These are phyloP conservation scores for Ametastegia equiseti DNA, from an alignment of 2,888 invertebrate species.

Conservation along the genomic window DNA sequence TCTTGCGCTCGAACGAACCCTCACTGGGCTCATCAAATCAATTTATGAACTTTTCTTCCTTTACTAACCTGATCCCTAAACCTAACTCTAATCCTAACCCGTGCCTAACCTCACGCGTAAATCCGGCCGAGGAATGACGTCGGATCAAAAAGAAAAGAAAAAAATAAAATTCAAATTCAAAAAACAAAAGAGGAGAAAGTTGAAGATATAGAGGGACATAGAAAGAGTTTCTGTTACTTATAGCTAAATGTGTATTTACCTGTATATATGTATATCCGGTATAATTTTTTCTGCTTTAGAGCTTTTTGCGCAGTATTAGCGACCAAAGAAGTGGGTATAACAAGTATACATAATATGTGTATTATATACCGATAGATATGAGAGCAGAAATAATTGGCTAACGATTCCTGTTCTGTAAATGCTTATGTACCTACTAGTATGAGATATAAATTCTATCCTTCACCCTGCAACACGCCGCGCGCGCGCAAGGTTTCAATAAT, in stretches of 20 bases:
- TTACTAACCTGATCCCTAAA: background rate
- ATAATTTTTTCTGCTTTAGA: no score
- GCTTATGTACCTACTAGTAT: background rate
- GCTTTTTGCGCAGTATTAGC: no score
- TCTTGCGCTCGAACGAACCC: constrained; percentile 28
- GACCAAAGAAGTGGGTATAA: no score
- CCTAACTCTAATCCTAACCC: background rate
- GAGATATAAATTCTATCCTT: background rate
- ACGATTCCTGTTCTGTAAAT: background rate
- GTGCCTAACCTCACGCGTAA: background rate
- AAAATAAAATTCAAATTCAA: background rate
- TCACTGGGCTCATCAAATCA: constrained; percentile 34
- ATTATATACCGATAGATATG: no score
- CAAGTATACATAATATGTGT: no score
- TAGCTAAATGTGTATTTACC: no score
- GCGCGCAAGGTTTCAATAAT: background rate
- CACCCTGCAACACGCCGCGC: no score
- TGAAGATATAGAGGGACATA: no score
- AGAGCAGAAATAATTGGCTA: background rate
- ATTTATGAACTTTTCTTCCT: constrained; percentile 43
- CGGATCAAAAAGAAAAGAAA: no score
- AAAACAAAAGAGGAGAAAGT: background rate
- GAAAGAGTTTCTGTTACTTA: no score
- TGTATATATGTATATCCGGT: no score
- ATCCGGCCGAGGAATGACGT: background rate